Evolutionary conservation across 1,140 invertebrate genomes (phyloP).

Genomic region (Telenomus remus): DNA sequence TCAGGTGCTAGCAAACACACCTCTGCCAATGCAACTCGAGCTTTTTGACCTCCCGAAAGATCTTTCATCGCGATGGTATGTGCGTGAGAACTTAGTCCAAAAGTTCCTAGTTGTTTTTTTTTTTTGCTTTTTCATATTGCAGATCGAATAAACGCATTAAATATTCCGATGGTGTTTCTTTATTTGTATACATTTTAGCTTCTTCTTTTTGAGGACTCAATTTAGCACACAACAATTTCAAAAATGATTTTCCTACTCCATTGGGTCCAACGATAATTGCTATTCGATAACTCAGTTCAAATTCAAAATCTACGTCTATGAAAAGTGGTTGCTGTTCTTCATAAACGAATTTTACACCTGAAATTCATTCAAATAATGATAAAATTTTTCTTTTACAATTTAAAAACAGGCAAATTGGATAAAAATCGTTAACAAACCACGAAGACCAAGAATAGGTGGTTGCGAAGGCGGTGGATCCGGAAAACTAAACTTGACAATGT

Average conservation of each 20-base stretch:
- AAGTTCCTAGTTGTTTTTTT: too few species aligned
- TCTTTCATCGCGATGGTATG: constrained; percentile 99
- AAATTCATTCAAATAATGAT: constrained; percentile 30
- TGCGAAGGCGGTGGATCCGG: too few species aligned
- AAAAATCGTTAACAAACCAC: too few species aligned
- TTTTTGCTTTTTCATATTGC: too few species aligned
- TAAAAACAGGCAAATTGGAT: too few species aligned
- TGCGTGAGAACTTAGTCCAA: constrained; percentile 94
- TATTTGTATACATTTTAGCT: constrained; percentile 92
- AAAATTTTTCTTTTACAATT: too few species aligned
- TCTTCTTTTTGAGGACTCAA: constrained; percentile 89
- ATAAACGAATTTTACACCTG: constrained; percentile 90
- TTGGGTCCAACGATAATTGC: constrained; percentile 93
- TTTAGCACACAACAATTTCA: constrained; percentile 95
- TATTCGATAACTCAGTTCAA: constrained; percentile 92
- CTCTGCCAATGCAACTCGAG: constrained; percentile 95
- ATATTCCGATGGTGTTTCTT: constrained; percentile 94
- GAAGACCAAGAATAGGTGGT: too few species aligned
- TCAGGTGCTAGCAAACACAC: constrained; percentile 95
- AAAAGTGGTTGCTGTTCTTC: constrained; percentile 83
- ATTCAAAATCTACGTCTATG: too few species aligned
- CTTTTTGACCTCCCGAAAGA: constrained; percentile 98
- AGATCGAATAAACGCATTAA: too few species aligned
- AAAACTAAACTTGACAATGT: constrained; percentile 98
- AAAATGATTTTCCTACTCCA: constrained; percentile 96